Conservation (phyloP, 1,140 invertebrate genomes). For the Heliconius hermathena region DNA sequence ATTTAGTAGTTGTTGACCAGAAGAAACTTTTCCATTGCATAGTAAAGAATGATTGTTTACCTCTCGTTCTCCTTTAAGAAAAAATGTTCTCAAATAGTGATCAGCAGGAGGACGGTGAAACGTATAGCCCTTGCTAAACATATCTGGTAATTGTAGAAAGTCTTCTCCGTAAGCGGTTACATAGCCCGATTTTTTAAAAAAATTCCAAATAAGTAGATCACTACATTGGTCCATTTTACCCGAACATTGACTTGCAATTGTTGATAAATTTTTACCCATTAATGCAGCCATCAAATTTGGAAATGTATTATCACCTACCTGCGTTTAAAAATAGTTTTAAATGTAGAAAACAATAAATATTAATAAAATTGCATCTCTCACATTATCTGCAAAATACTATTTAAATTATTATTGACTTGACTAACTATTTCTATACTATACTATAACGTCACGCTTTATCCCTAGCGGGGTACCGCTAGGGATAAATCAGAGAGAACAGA, state of each 20-base stretch:
- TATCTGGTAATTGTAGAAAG: conserved; percentile 63
- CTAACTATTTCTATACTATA: too few relatives aligned
- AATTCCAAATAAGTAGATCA: conserved; percentile 64
- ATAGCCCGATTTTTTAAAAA: conserved; percentile 69
- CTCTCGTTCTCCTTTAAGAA: conserved; percentile 81
- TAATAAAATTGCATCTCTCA: too few relatives aligned
- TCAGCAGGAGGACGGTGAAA: conserved; percentile 84
- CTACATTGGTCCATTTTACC: conserved; percentile 80
- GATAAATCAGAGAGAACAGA: too few relatives aligned
- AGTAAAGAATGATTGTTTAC: conserved; percentile 57
- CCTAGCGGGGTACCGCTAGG: too few relatives aligned
- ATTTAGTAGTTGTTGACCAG: conserved; percentile 83
- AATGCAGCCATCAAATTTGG: conserved; percentile 91
- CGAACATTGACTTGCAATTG: conserved; percentile 78
- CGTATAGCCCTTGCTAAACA: conserved; percentile 63
- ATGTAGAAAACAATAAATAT: neutral
- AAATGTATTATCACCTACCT: conserved; percentile 90
- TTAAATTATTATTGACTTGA: too few relatives aligned
- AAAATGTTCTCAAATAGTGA: conserved; percentile 88
- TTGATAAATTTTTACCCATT: conserved; percentile 83
- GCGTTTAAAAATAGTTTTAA: conserved; percentile 20
- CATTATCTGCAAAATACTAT: too few relatives aligned
- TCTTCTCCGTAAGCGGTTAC: conserved; percentile 77
- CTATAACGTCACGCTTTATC: too few relatives aligned
- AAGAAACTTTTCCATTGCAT: conserved; percentile 83